A percentile compares a stretch with the other conserved stretches of the same genome.
phyloP scores from a whole-genome alignment of 2,113 vertebrate genomes.

The Mormyrus lacerda region DNA sequence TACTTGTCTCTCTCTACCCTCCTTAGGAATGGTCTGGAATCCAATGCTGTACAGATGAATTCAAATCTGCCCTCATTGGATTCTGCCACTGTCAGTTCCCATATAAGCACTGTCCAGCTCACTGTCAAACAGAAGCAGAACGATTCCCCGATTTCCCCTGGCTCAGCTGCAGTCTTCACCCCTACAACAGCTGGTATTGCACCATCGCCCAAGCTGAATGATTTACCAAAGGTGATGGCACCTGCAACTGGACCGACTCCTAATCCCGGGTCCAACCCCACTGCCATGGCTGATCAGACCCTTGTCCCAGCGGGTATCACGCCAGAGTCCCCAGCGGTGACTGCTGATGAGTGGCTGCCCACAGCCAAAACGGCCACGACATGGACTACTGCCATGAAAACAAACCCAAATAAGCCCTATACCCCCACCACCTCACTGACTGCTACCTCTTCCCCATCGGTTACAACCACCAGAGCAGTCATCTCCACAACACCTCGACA shows the following conservation, averaged over 20 bases:
- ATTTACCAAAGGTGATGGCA: background rate
- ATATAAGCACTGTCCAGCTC: slow-evolving; percentile 6
- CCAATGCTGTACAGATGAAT: background rate
- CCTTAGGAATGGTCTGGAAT: slow-evolving; percentile 9
- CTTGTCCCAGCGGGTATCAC: slow-evolving; percentile 26
- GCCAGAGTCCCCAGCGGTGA: background rate
- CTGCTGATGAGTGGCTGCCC: slow-evolving; percentile 35
- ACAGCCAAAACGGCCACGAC: slow-evolving; percentile 24
- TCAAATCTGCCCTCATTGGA: slow-evolving; percentile 15
- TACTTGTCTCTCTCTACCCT: slow-evolving; percentile 37
- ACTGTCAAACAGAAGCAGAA: slow-evolving; percentile 20
- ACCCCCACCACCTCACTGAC: slow-evolving; percentile 35
- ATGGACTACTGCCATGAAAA: slow-evolving; percentile 31
- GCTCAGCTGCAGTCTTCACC: background rate
- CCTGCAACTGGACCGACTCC: slow-evolving; percentile 27
- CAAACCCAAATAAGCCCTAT: slow-evolving; percentile 41
- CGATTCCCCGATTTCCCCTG: background rate
- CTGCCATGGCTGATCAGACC: slow-evolving; percentile 44
- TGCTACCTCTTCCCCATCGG: slow-evolving; percentile 34
- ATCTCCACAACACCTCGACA: slow-evolving; percentile 45
- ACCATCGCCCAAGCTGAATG: slow-evolving; percentile 3
- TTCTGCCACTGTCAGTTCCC: background rate
- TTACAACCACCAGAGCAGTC: slow-evolving; percentile 48
- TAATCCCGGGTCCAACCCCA: slow-evolving; percentile 26
- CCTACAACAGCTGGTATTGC: slow-evolving; percentile 7